Base-by-base conservation (phyloP, 92 coral and sea anemone species). In the Epizoanthus illoricatus region DNA sequence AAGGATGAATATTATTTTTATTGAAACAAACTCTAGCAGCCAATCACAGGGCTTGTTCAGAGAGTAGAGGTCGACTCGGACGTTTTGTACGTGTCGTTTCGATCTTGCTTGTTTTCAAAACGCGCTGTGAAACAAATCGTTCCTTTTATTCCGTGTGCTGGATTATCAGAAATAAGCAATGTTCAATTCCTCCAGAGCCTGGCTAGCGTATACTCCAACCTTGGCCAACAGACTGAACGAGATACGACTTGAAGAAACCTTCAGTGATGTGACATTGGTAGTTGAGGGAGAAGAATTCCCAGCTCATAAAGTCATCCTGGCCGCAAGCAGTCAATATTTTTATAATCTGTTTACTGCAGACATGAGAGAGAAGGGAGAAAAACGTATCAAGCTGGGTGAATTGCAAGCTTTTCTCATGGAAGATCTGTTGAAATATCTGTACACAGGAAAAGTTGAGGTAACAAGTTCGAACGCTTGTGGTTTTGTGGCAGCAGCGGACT, bases 401-500 rank as follows among this genome's bases (percentile, higher is more conserved):
- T 92, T 91, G 60, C 84, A 75, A 41, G 86, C 86, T 20, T 69
- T 71, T 10, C 71, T 87, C 10, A 92, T 94, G 98, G 87, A 94
- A 24, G 96, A 94, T 71, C 84, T 94, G 74, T 84, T 94, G 19
- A 85, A 81, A 28, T 94, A 87, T 72, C 88, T 94, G 18, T 94
- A 94, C 79, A 94, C 96, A 7, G 93, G 96, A 0, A 79, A 94
- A 61, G 93, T 89, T n/a, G 76, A 81, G n/a, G 70, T 94, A 61
- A 94, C 86, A 0, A 86, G 84, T 0, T 81, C 85, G 64, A 94
- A 94, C 69, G 96, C 88, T 4, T 90, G 85, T 64, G 91, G 91
- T 24, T 71, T 94, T 71, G 93, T 94, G 13, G 92, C 88, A 63
- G 91, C 94, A 10, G 98, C 92, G 1, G 98, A 94, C 57, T 94